These are phyloP conservation scores for Lutraria rhynchaena DNA, from an alignment of 1,140 invertebrate genomes.

Conservation along the genomic window DNA sequence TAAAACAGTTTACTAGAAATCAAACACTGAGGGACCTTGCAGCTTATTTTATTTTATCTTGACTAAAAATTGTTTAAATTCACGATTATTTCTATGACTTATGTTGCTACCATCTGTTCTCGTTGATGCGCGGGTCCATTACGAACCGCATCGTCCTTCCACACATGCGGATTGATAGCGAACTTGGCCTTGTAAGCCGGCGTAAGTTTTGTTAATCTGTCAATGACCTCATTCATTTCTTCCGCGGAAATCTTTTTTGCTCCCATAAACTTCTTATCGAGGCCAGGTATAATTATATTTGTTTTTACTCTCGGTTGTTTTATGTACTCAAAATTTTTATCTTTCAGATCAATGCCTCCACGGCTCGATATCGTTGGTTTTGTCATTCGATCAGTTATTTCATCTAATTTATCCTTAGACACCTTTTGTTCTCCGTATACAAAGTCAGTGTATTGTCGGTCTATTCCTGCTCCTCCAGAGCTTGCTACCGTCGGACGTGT, in stretches of 20 bases:
- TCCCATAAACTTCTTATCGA: constrained; percentile 68
- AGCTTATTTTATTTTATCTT: too few species aligned
- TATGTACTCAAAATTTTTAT: constrained; percentile 71
- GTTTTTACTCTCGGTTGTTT: constrained; percentile 65
- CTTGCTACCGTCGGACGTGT: constrained; percentile 71
- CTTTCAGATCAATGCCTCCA: constrained; percentile 62
- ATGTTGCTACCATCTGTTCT: constrained; percentile 14
- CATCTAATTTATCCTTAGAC: constrained; percentile 61
- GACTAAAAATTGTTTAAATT: too few species aligned
- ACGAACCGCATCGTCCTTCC: constrained; percentile 66
- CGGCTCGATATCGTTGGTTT: constrained; percentile 69
- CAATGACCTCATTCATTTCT: constrained; percentile 68
- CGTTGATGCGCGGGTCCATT: constrained; percentile 64
- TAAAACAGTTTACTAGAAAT: too few species aligned
- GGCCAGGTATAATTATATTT: constrained; percentile 67
- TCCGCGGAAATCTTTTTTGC: constrained; percentile 62
- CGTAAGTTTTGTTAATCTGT: constrained; percentile 69
- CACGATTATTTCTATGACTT: too few species aligned
- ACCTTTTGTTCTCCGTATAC: constrained; percentile 69
- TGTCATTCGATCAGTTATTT: constrained; percentile 70
- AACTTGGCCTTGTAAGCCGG: constrained; percentile 76
- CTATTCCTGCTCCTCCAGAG: constrained; percentile 65
- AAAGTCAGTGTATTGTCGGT: constrained; percentile 66
- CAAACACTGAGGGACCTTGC: too few species aligned
- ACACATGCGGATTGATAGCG: constrained; percentile 69